Percentiles rank a stretch among this genome's conserved stretches.
Conservation (phyloP, 2,797 vertebrate genomes). For the Phoebastria nigripes region DNA sequence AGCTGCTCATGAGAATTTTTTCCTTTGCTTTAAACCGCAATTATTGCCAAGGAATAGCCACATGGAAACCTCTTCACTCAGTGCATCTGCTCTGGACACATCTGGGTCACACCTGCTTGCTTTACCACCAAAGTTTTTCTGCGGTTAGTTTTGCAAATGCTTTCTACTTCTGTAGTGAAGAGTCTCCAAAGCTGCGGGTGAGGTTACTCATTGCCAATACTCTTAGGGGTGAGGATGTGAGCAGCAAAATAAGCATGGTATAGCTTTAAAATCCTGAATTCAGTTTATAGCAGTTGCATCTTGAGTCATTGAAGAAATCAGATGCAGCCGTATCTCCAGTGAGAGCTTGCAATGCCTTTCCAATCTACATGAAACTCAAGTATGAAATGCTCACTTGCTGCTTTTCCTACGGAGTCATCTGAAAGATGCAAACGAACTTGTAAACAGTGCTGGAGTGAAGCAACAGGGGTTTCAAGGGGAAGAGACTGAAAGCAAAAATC, state of each 20-base stretch:
- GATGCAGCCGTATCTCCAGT: rapidly evolving
- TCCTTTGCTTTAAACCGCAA: background rate
- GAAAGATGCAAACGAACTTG: background rate
- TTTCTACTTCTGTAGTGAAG: background rate
- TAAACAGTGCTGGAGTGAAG: background rate
- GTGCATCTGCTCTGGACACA: background rate
- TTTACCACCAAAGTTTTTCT: background rate
- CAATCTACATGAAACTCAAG: rapidly evolving
- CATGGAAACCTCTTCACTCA: background rate
- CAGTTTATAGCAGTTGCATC: background rate
- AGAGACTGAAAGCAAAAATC: background rate
- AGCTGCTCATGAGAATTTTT: background rate
- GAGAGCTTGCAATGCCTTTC: background rate
- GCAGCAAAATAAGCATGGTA: background rate
- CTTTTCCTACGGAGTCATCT: background rate
- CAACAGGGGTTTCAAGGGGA: background rate
- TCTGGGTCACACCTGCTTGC: background rate
- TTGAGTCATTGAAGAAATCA: background rate
- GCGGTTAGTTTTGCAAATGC: background rate
- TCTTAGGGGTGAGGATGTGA: background rate
- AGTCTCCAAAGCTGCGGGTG: background rate
- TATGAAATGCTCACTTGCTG: rapidly evolving
- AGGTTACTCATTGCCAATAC: background rate
- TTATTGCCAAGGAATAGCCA: background rate
- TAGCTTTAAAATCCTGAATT: background rate